A percentile compares a stretch with the other conserved stretches of the same genome.
phyloP scores from a whole-genome alignment of 2,797 vertebrate species.

The Hypotaenidia okinawae region DNA sequence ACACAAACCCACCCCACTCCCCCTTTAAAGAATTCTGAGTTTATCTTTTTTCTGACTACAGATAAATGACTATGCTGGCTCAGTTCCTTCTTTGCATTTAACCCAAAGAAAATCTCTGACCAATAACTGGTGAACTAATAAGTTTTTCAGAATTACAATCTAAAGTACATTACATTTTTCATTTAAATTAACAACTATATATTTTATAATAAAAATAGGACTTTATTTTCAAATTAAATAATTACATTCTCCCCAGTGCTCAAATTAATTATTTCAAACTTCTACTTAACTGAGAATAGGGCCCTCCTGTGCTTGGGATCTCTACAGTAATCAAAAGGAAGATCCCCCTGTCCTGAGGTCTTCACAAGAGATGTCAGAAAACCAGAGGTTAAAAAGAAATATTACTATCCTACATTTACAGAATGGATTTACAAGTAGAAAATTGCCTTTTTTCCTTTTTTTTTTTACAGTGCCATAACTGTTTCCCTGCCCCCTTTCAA shows the following conservation, averaged over 20 bases:
- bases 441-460: too few relatives aligned
- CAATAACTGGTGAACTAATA: background rate
- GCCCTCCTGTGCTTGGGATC: background rate
- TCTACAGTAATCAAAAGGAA: background rate
- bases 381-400: background rate
- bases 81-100: background rate
- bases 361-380: background rate
- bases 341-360: rapidly evolving
- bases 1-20: rapidly evolving
- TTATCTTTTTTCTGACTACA: background rate
- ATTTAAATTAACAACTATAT: background rate
- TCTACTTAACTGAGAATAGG: background rate
- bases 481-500: too few relatives aligned
- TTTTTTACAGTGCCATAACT: too few relatives aligned
- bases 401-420: background rate
- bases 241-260: background rate
- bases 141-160: background rate
- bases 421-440: background rate
- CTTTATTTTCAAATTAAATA: background rate
- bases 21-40: background rate
- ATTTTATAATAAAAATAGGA: background rate
- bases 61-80: background rate
- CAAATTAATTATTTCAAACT: background rate
- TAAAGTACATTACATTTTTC: background rate
- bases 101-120: background rate